Percentiles rank a stretch among this genome's conserved stretches.
Evolutionary conservation across 2,888 invertebrate genomes (phyloP).

Genomic region (Orthonychiurus folsomi): DNA sequence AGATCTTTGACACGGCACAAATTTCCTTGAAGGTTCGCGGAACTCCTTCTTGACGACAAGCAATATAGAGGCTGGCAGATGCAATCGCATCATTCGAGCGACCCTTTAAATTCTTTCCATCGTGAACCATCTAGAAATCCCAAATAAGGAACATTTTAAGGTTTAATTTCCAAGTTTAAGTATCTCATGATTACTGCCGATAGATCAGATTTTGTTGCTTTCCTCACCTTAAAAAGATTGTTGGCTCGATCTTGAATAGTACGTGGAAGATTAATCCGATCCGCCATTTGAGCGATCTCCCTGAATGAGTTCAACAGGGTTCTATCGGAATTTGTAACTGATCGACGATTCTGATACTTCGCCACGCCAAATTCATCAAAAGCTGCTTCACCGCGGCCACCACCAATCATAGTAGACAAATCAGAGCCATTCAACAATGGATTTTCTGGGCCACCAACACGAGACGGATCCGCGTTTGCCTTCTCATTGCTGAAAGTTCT

Average conservation of each 20-base stretch:
- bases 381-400: constrained; percentile 62
- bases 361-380: constrained; percentile 72
- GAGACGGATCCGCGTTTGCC: constrained; percentile 91
- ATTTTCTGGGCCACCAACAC: constrained; percentile 99
- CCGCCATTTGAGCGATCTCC: constrained; percentile 97
- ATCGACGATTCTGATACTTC: constrained; percentile 57
- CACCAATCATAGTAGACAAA: constrained; percentile 87
- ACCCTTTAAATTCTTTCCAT: constrained; percentile 89
- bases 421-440: constrained; percentile 90
- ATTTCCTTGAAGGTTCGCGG: constrained; percentile 99
- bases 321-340: constrained; percentile 91
- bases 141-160: background rate
- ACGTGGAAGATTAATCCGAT: constrained; percentile 90
- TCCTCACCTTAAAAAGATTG: constrained; percentile 83
- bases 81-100: constrained; percentile 96
- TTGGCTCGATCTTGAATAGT: constrained; percentile 96
- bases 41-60: constrained; percentile 96
- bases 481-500: constrained; percentile 98
- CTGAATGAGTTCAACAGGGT: constrained; percentile 91
- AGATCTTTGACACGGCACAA: constrained; percentile 96
- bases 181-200: no score
- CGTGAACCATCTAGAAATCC: constrained; percentile 59
- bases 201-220: no score
- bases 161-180: background rate
- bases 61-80: constrained; percentile 96